Evolutionary conservation across 53 echinoderm and acorn worm genomes (phyloP), one percentile per base, ranked within the genome.

Genomic region (Mesocentrotus franciscanus): DNA sequence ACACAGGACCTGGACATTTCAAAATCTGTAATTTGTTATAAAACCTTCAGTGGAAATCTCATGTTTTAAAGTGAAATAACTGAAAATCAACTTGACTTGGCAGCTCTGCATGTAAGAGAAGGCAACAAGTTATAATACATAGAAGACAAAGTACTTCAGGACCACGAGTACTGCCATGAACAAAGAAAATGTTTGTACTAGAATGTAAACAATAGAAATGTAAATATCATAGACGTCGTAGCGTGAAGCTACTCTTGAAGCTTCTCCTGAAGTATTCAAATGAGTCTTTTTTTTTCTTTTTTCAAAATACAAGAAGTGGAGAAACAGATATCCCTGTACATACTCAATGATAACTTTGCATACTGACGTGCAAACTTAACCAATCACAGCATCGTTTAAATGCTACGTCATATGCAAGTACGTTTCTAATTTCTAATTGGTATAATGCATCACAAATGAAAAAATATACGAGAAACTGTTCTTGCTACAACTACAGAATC

Each of bases 181-280:
- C 58, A 87, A 87, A 87, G 87, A 87, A 87, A 33, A 27, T 87
- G n/a, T 58, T n/a, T 87, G 56, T 58, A 87, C 56, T 27, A 26
- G n/a, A 57, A 57, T 3, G 58, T 87, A 87, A 87, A 58, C 29
- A 59, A 87, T 55, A 87, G 87, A 58, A 87, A 87, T 3, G 87
- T 26, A 59, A 87, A 87, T 87, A 87, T 85, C 58, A 58, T 27
- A 0, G 13, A 17, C 8, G 81, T 35, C 35, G 30, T 58, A 87
- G 26, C 87, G 57, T 87, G 87, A 87, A 87, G 9, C 58, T 87
- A 57, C 87, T 87, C 87, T 27, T 87, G 87, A 87, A 87, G 9
- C 58, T 87, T 27, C 87, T 87, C 58, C 0, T n/a, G 27, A 57
- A 87, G 27, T 58, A 57, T 36, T 81, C 35, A 81, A 36, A 81